Percentiles rank a stretch among this genome's conserved stretches.
Evolutionary conservation across 2,797 vertebrate genomes (phyloP).

Genomic region (Crax fasciolata): DNA sequence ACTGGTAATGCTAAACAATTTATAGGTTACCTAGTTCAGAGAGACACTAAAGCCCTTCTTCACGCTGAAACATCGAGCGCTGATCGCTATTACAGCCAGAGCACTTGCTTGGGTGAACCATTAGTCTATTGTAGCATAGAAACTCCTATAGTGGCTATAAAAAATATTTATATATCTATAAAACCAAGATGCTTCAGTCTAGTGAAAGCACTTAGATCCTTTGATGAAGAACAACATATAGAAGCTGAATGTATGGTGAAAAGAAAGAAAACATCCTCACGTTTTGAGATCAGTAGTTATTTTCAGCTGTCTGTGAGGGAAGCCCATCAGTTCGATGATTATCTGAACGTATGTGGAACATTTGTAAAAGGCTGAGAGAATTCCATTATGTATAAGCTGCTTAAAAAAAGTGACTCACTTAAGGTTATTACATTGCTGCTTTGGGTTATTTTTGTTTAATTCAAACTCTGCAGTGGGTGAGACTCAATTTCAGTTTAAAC

Average conservation of each 20-base stretch:
- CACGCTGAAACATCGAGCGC: constrained; percentile 8
- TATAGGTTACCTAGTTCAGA: constrained; percentile 50
- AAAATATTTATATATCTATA: constrained; percentile 73
- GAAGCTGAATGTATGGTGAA: background rate
- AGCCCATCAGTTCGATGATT: constrained; percentile 56
- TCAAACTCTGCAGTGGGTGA: constrained; percentile 66
- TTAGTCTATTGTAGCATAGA: constrained; percentile 49
- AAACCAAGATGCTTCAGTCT: constrained; percentile 50
- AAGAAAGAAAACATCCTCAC: constrained; percentile 24
- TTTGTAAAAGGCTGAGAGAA: constrained; percentile 67
- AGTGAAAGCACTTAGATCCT: constrained; percentile 55
- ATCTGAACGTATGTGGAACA: constrained; percentile 69
- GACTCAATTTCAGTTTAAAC: constrained; percentile 79
- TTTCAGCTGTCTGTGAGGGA: constrained; percentile 52
- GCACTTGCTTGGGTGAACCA: constrained; percentile 42
- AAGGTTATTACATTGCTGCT: constrained; percentile 74
- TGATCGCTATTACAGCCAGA: constrained; percentile 43
- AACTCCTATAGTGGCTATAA: constrained; percentile 42
- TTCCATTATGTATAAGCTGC: constrained; percentile 77
- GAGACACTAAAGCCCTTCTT: constrained; percentile 32
- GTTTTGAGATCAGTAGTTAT: constrained; percentile 53
- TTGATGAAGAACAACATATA: constrained; percentile 29
- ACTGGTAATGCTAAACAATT: constrained; percentile 16
- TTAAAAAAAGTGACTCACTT: constrained; percentile 73
- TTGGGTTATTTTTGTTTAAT: constrained; percentile 80